phyloP scores from a whole-genome alignment of 2,113 vertebrate species.

The Rhinolophus ferrumequinum region DNA sequence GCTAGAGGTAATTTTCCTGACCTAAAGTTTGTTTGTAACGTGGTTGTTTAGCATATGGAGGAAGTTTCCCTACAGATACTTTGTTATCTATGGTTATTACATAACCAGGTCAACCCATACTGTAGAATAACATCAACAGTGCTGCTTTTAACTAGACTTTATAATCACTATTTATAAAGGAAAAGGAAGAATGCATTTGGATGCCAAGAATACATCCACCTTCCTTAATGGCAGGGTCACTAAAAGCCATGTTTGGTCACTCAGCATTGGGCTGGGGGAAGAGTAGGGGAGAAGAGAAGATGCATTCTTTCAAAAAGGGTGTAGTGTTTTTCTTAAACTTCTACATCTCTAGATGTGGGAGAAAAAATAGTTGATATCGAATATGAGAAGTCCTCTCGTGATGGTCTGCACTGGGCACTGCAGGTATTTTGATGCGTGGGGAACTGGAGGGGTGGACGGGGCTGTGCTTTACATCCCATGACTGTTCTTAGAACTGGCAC shows the following conservation, averaged over 20 bases:
- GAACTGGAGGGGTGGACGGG: not conserved
- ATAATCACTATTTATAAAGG: not conserved
- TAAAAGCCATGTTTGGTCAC: not conserved
- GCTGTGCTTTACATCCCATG: not conserved
- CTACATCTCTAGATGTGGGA: not conserved
- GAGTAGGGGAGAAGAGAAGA: not conserved
- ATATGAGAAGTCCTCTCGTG: not conserved
- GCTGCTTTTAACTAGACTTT: not conserved
- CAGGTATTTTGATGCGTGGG: not conserved
- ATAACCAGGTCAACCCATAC: not conserved
- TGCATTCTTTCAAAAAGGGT: not conserved
- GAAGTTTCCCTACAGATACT: not conserved
- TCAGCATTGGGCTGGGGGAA: not conserved
- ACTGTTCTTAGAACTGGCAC: not conserved
- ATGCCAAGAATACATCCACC: not conserved
- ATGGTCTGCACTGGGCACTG: not conserved
- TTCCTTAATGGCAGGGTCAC: not conserved
- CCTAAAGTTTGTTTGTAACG: not conserved
- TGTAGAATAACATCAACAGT: not conserved
- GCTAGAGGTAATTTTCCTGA: not conserved
- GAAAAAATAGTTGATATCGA: slow-evolving; percentile 13
- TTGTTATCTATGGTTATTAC: not conserved
- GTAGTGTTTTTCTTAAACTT: not conserved
- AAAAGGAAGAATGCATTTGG: not conserved
- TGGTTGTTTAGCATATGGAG: not conserved